Percentiles rank a stretch among this genome's conserved stretches.
Evolutionary conservation across 2,888 invertebrate genomes (phyloP).

Genomic region (Drosophila nr. medialis): DNA sequence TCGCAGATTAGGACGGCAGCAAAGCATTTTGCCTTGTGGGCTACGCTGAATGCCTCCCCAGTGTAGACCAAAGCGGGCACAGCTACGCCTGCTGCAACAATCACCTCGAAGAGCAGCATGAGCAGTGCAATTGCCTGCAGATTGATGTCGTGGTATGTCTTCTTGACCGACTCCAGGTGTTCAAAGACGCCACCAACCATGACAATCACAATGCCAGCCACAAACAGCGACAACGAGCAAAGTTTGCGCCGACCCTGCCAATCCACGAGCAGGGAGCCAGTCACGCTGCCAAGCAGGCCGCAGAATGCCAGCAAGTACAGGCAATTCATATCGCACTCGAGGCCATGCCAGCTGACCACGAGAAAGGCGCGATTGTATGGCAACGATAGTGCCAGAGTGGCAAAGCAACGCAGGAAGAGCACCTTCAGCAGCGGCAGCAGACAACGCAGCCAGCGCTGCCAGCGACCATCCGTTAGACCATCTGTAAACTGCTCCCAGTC

Average conservation of each 20-base stretch:
- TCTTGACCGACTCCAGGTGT: slow-evolving; percentile 64
- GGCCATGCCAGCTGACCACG: slow-evolving; percentile 74
- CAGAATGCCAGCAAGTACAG: slow-evolving; percentile 74
- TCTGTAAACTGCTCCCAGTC: slow-evolving; percentile 65
- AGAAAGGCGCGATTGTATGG: slow-evolving; percentile 81
- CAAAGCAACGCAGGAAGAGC: slow-evolving; percentile 73
- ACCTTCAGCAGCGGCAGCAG: slow-evolving; percentile 73
- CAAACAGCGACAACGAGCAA: slow-evolving; percentile 71
- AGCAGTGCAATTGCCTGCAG: slow-evolving; percentile 71
- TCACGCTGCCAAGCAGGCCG: slow-evolving; percentile 78
- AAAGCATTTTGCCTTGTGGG: slow-evolving; percentile 75
- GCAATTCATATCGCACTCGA: slow-evolving; percentile 77
- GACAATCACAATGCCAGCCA: slow-evolving; percentile 76
- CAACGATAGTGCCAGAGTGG: slow-evolving; percentile 72
- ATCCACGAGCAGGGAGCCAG: slow-evolving; percentile 78
- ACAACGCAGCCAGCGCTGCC: slow-evolving; percentile 31
- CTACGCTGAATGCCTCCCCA: slow-evolving; percentile 79
- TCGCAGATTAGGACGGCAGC: slow-evolving; percentile 73
- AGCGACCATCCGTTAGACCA: slow-evolving; percentile 48
- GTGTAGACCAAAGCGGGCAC: slow-evolving; percentile 78
- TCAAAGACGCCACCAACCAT: slow-evolving; percentile 79
- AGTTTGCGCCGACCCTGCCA: slow-evolving; percentile 76
- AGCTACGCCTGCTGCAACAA: slow-evolving; percentile 78
- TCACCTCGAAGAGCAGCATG: slow-evolving; percentile 76
- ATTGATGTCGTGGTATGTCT: slow-evolving; percentile 66